A percentile compares a stretch with the other conserved stretches of the same genome.
Conservation (phyloP, 2,113 vertebrate species). For the Lycaon pictus region DNA sequence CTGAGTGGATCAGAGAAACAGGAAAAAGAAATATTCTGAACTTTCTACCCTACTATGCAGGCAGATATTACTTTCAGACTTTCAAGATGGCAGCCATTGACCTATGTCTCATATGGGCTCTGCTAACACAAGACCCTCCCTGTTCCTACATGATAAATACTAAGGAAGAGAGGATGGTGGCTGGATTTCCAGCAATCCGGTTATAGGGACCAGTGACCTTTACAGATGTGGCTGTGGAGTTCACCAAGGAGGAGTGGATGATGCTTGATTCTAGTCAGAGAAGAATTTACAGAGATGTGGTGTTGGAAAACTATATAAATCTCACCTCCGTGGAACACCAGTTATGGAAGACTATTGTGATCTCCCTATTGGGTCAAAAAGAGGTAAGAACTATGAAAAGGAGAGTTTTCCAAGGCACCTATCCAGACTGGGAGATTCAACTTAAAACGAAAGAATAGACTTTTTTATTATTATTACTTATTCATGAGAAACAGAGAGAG, state of each 20-base stretch:
- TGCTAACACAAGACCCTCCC: background rate
- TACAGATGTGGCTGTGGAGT: constrained; percentile 4
- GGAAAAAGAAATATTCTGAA: background rate
- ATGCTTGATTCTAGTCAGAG: constrained; percentile 35
- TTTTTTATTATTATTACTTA: background rate
- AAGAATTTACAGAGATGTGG: constrained; percentile 46
- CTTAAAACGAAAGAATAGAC: constrained; percentile 21
- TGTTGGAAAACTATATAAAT: constrained; percentile 63
- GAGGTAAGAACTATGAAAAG: background rate
- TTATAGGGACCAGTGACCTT: constrained; percentile 11
- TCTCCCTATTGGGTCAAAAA: background rate
- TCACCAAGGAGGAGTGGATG: constrained; percentile 59
- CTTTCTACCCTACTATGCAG: background rate
- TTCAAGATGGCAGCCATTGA: background rate
- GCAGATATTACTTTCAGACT: background rate
- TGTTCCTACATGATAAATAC: background rate
- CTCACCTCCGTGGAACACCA: constrained; percentile 35
- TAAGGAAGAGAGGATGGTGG: background rate
- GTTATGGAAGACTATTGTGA: background rate
- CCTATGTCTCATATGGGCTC: background rate
- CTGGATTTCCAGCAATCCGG: background rate
- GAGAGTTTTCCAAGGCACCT: background rate
- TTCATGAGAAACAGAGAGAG: no score
- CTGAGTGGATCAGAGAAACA: background rate
- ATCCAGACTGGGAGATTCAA: background rate